Evolutionary conservation across 30 jellyfish, hydroid and myxozoan genomes (phyloP), one percentile per base, ranked within the genome.

Genomic region (Cassiopea andromeda): DNA sequence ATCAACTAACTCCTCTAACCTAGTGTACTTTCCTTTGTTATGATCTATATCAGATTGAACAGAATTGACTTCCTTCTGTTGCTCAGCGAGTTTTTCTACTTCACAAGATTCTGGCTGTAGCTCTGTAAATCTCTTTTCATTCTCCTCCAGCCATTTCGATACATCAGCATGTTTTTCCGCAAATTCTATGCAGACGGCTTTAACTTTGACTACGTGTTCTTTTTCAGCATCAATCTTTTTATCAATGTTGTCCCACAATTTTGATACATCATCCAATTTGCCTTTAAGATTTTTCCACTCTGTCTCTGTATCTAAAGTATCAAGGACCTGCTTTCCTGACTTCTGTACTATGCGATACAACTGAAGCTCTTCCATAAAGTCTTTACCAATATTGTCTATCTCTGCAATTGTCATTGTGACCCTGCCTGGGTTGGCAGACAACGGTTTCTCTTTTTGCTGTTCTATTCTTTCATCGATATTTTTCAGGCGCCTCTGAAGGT

Each of bases 51-150:
- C 99, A 0, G 94, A 87, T 70, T 92, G 97, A 6, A 96, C 84
- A 15, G 97, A 97, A 83, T 96, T 96, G 66, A 92, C 83, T 61
- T 96, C 98, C 75, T 92, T 91, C 75, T 96, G 99, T 75, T 96
- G 99, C 13, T 73, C 86, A 5, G 87, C 90, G 9, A 96, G 94
- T 54, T 88, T 79, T 54, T 92, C 97, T 27, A 85, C 82, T 17
- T 95, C 87, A 50, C 97, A 81, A 1, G 97, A 82, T 48, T 87
- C 99, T 16, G 99, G 98, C 60, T 96, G 97, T 2, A 91, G 91
- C 19, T 81, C 79, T 38, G 58, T 71, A 14, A 96, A 82, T 79
- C 89, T 90, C 90, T 89, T 85, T 61, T 88, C 97, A 66, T 80
- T 89, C 46, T 84, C 91, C 59, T 87, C 98, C 48, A 91, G 85